A percentile compares a stretch with the other conserved stretches of the same genome.
Evolutionary conservation across 1,140 invertebrate species (phyloP).

Genomic region (Schlechtendalia chinensis): DNA sequence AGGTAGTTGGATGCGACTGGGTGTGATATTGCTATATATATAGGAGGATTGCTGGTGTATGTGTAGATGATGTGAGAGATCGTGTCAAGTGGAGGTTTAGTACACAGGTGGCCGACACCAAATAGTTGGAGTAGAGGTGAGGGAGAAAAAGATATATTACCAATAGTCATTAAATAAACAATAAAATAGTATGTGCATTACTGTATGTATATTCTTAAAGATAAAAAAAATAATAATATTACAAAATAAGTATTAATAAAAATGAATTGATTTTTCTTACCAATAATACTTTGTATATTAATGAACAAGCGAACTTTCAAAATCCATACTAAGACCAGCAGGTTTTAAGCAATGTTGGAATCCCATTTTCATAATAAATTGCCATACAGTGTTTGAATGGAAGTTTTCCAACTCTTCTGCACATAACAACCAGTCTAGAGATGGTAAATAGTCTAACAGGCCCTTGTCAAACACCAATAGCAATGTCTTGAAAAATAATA

Average conservation of each 20-base stretch:
- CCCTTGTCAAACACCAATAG: background rate
- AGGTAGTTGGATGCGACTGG: no score
- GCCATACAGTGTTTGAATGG: slow-evolving; percentile 35
- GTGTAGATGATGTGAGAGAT: no score
- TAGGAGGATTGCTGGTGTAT: no score
- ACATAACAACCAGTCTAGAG: slow-evolving; percentile 24
- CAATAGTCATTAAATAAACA: no score
- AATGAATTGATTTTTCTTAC: background rate
- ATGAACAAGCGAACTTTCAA: background rate
- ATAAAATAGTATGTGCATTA: background rate
- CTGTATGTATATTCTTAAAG: no score
- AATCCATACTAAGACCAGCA: background rate
- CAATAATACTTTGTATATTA: background rate
- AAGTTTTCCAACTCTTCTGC: slow-evolving; percentile 23
- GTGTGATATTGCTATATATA: no score
- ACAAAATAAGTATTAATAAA: background rate
- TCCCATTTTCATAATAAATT: slow-evolving; percentile 46
- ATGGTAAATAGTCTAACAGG: slow-evolving; percentile 20
- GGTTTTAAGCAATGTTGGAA: slow-evolving; percentile 38
- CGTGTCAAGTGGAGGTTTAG: no score
- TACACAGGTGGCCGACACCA: no score
- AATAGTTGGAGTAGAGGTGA: no score
- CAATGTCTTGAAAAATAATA: slow-evolving; percentile 30
- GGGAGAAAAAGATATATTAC: no score
- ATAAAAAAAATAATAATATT: background rate